Evolutionary conservation across 2,888 invertebrate genomes (phyloP), one percentile per base, ranked within the genome.

Genomic region (Ormyrus labotus): DNA sequence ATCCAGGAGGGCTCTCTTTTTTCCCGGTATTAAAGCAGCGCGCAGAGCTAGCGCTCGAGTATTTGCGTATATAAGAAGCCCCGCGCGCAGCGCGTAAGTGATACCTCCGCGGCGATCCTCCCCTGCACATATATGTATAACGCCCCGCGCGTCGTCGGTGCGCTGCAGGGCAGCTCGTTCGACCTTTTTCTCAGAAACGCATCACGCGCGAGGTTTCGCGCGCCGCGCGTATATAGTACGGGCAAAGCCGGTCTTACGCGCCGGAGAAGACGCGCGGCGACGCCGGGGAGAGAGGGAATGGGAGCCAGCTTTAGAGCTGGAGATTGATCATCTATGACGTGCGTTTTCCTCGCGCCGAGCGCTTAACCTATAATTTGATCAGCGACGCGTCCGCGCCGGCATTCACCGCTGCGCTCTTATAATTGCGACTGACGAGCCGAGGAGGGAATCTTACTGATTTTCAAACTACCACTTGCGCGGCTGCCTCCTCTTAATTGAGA

Each of bases 1-100:
- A 84, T 85, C 84, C 83, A 84, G 83, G 64, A 81, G 76, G 80
- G 10, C 13, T 48, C 48, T 71, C 19, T 19, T 2, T 19, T 19
- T 71, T 61, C 60, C 45, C 71, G 71, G 60, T 47, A 71, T 34
- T 53, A 55, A 57, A 68, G 34, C 19, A 61, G 6, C 55, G 50
- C 53, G 34, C n/a, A 11, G 19, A 19, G 19, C 13, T 13, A 13
- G 13, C 19, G 19, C 19, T 19, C 48, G 60, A 34, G 60, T 60
- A 53, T 48, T 10, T 19, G 55, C 58, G 61, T 51, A n/a, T 51
- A 19, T 10, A 61, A 45, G 72, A 53, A 72, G 61, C 72, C 72
- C 72, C 60, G 50, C 61, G 60, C n/a, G 58, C 57, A 19, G 2
- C 19, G 19, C 19, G 19, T 19, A 72, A 53, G 7, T 53, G 72